Evolutionary conservation across 2,797 vertebrate genomes (phyloP), one percentile per base, ranked within the genome.

Genomic region (Sebastes wilsoni): DNA sequence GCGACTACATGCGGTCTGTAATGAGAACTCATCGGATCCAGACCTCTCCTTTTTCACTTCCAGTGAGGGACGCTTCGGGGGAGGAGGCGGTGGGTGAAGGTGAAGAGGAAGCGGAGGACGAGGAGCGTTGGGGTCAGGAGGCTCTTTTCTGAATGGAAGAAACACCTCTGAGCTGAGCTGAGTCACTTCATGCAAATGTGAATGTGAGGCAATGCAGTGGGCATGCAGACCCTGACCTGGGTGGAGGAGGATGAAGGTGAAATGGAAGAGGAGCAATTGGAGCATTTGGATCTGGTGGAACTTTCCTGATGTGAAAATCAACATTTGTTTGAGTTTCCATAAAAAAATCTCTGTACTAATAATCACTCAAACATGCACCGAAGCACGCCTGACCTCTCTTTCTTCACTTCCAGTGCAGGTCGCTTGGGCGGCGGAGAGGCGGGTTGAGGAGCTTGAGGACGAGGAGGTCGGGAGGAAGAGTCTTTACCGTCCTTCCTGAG

Each of bases 21-120:
- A 66, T 32, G 73, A 84, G 55, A 81, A 81, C 61, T 82, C 56
- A 79, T 85, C 52, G 60, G 52, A 80, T 28, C 77, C 92, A 87
- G 88, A 96, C 95, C 95, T 96, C 66, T 96, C 95, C 83, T 94
- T 95, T 67, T 93, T 94, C 59, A 79, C 87, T 14, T 96, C 95
- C 75, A 91, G 75, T 3, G 90, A 92, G 49, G 88, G 85, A 6
- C 87, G 93, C 85, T 95, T 96, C 5, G 22, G 23, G 60, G 89
- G 75, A 59, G 92, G 87, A 60, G 94, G 83, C 0, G 78, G 90
- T 1, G 95, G 95, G 77, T 96, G 96, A 20, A 95, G 95, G 83
- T 95, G 94, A 56, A 95, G 86, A 78, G 95, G 94, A 55, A 94
- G 93, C 1, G 94, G 94, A 90, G 94, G 89, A 66, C 94, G 82